Evolutionary conservation across 2,888 invertebrate genomes (phyloP).

Genomic region (Busseola fusca): DNA sequence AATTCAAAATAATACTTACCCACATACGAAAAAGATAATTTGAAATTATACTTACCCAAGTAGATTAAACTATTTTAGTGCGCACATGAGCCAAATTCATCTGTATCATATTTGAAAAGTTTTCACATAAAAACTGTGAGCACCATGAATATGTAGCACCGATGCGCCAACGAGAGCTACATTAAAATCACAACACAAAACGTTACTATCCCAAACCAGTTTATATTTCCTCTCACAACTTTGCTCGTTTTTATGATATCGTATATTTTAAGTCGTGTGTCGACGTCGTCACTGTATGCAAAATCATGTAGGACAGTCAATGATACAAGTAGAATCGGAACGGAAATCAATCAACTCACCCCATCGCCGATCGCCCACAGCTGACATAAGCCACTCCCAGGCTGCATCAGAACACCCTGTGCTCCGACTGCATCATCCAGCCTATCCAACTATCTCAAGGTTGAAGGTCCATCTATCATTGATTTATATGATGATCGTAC

Average conservation of each 20-base stretch:
- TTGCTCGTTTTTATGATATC: conserved; percentile 46
- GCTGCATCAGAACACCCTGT: not conserved
- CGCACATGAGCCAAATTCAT: conserved; percentile 38
- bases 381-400: not conserved
- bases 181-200: conserved; percentile 34
- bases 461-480: not conserved
- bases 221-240: conserved; percentile 37
- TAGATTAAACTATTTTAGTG: conserved; percentile 13
- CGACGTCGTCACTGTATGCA: conserved; percentile 18
- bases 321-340: not conserved
- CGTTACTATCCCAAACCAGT: conserved; percentile 33
- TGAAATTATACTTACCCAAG: not conserved
- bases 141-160: conserved; percentile 39
- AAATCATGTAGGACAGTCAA: not conserved
- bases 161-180: conserved; percentile 19
- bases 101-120: conserved; percentile 29
- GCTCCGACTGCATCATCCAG: not conserved
- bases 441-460: not conserved
- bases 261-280: conserved; percentile 35
- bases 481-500: not conserved
- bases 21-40: not conserved
- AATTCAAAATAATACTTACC: not conserved
- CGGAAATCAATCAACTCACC: not conserved
- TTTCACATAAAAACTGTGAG: conserved; percentile 46
- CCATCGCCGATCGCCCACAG: not conserved